Conservation (phyloP, 2,113 vertebrate species). For the Xyliphius kryptos region DNA sequence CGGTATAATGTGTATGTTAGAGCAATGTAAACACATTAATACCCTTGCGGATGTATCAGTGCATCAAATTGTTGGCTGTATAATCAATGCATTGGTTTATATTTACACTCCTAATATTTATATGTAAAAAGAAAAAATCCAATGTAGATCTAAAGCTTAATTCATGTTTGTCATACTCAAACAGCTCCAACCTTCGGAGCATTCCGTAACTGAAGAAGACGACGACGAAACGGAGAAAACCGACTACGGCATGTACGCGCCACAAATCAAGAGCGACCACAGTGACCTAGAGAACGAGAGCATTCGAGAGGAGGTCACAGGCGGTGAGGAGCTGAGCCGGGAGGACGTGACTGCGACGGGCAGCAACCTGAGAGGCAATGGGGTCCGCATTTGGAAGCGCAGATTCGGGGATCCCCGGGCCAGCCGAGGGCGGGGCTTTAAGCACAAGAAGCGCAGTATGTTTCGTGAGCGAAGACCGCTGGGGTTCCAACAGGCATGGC, state of each 20-base stretch:
- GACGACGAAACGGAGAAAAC: constrained; percentile 53
- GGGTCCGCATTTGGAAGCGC: constrained; percentile 43
- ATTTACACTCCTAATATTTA: no score
- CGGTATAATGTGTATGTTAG: no score
- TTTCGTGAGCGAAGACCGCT: constrained; percentile 53
- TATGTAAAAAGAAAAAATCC: not conserved
- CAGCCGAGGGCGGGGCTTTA: constrained; percentile 59
- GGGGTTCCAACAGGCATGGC: constrained; percentile 58
- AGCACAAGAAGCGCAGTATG: constrained; percentile 51
- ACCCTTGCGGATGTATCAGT: no score
- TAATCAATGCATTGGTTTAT: no score
- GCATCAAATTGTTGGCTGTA: no score
- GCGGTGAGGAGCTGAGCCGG: constrained; percentile 41
- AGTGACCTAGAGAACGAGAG: constrained; percentile 42
- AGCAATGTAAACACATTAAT: no score
- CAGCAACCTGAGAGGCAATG: no score
- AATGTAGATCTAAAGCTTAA: not conserved
- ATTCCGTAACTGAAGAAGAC: constrained; percentile 45
- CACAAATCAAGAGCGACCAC: constrained; percentile 67
- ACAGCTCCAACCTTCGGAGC: constrained; percentile 54
- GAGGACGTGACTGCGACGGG: constrained; percentile 27
- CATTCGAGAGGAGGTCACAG: constrained; percentile 38
- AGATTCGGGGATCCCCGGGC: constrained; percentile 46
- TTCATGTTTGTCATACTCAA: constrained; percentile 16
- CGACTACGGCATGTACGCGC: constrained; percentile 63